Conservation (phyloP, 2,888 invertebrate species). For the Tipula vernalis region DNA sequence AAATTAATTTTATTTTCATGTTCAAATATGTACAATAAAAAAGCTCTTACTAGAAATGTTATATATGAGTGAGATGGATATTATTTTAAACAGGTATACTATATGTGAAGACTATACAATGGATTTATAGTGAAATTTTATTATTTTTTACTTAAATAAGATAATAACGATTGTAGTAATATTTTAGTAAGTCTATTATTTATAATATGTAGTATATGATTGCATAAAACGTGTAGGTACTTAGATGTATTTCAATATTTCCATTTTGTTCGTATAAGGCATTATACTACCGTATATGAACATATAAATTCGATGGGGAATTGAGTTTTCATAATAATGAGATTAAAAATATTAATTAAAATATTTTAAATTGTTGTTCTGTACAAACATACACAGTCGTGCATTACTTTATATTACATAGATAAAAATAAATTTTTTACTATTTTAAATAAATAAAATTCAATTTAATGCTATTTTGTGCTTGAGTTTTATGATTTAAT, state of each 20-base stretch:
- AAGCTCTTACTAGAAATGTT: neutral
- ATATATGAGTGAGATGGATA: no score
- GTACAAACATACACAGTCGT: no score
- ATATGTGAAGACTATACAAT: no score
- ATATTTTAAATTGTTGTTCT: neutral
- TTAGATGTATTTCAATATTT: neutral
- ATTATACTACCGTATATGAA: neutral
- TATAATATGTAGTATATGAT: neutral
- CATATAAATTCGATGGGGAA: neutral
- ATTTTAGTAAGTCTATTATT: neutral
- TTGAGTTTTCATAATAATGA: neutral
- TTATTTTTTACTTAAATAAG: neutral
- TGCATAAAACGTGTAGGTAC: neutral
- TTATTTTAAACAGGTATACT: no score
- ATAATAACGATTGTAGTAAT: neutral
- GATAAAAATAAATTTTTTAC: neutral
- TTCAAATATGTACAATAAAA: neutral
- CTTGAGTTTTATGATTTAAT: neutral
- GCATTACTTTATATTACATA: neutral
- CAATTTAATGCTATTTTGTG: neutral
- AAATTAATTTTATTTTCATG: neutral
- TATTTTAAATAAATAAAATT: neutral
- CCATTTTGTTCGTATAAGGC: neutral
- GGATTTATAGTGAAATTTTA: neutral
- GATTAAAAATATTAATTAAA: conserved; percentile 4